A percentile compares a stretch with the other conserved stretches of the same genome.
Evolutionary conservation across 1,140 invertebrate genomes (phyloP).

Genomic region (Zaprionus camerounensis): DNA sequence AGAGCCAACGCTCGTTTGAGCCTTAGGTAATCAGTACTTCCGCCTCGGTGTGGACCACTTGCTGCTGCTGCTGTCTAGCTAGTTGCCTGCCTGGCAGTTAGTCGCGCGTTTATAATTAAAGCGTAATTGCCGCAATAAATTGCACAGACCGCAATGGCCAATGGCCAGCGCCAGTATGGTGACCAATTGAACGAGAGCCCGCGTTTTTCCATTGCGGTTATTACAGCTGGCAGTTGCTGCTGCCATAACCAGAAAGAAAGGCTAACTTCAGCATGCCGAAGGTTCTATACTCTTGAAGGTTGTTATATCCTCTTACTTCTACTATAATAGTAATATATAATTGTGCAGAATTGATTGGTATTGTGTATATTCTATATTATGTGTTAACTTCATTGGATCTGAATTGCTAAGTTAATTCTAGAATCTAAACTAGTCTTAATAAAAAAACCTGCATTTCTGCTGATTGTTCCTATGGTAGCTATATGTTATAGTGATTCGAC

Average conservation of each 20-base stretch:
- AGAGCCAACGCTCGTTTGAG: background rate
- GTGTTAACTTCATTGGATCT: too few relatives aligned
- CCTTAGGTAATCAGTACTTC: slow-evolving; percentile 1
- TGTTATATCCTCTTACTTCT: too few relatives aligned
- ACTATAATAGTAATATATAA: too few relatives aligned
- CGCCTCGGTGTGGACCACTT: slow-evolving; percentile 32
- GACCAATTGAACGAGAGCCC: slow-evolving; percentile 27
- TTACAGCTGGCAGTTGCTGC: slow-evolving; percentile 60
- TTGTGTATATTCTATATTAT: too few relatives aligned
- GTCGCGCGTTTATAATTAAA: slow-evolving; percentile 80
- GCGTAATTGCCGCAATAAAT: slow-evolving; percentile 80
- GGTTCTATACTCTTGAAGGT: too few relatives aligned
- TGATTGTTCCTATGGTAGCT: too few relatives aligned
- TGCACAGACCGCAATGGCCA: slow-evolving; percentile 74
- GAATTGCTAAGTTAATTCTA: too few relatives aligned
- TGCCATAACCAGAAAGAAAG: slow-evolving; percentile 55
- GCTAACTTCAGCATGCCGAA: background rate
- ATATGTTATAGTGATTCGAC: too few relatives aligned
- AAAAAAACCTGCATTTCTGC: too few relatives aligned
- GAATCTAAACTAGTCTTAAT: too few relatives aligned
- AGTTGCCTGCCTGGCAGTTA: slow-evolving; percentile 47
- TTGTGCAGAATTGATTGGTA: too few relatives aligned
- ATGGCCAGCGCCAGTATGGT: slow-evolving; percentile 28
- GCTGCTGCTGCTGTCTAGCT: slow-evolving; percentile 30
- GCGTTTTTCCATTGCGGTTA: slow-evolving; percentile 59